Base-by-base conservation (phyloP, 2,113 vertebrate species). In the Heterocephalus glaber region DNA sequence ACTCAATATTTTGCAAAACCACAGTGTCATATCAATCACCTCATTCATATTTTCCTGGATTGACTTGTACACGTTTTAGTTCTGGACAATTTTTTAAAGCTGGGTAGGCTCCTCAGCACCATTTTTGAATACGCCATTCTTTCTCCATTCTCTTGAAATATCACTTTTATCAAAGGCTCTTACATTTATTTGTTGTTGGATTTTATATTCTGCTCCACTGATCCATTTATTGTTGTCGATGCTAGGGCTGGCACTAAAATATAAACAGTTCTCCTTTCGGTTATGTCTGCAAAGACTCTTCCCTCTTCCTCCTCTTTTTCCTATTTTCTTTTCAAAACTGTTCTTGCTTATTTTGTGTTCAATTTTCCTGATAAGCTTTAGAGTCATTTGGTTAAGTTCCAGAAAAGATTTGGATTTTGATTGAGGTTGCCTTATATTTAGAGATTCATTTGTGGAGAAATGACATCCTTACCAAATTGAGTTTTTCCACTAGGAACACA, bases 401-500 rank as follows among this genome's bases (percentile, higher is more conserved):
- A 90, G 92, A 93, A 85, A 76, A 63, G 22, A 84, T 58, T 44
- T 86, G 77, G 86, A 81, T 86, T 95, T 68, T 97, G 58, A 86
- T 58, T 88, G 35, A 76, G 35, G 38, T 65, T 68, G 35, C 82
- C 92, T 93, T 92, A 70, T 90, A 85, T 86, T 91, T 87, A 96
- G 93, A 96, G 89, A 81, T 47, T 92, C 81, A 63, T 74, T 92
- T 95, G 93, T 94, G 70, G 88, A 81, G 93, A 97, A 87, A 88
- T 47, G 63, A 88, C 70, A 90, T 85, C 16, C 82, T 94, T 65
- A 76, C 52, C 65, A 65, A 65, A 90, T 10, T 35, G 82, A 65
- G 41, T 92, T 95, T 82, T 92, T 33, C 86, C 13, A 70, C 70
- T 58, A 92, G 93, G 94, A 93, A 92, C 86, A 95, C 65, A 61